Base-by-base conservation (phyloP, 2,888 invertebrate species). In the Euplagia quadripunctaria region DNA sequence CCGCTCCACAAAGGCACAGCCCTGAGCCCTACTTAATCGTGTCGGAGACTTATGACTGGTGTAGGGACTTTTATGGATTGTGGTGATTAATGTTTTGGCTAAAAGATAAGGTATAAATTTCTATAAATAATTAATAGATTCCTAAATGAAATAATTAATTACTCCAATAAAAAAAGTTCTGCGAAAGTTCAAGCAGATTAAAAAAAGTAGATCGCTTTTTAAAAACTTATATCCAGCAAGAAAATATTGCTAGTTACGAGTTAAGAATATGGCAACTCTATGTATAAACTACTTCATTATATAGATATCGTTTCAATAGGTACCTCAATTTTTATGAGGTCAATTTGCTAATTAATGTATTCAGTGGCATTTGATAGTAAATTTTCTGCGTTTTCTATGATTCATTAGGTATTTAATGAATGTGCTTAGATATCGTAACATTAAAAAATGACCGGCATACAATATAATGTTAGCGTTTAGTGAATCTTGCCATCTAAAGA, bases 381-480 rank as follows among this genome's bases (percentile, higher is more conserved):
- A 82, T 82, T 80, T 46, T 55, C 77, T 68, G 69, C 75, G 77
- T 16, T 78, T 79, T 84, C 61, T 52, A 74, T 75, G 70, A 79
- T 75, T 76, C 72, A 80, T 82, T 82, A 77, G 79, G 68, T 74
- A 31, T 74, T 73, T 75, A 81, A 83, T 76, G 61, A 77, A 73
- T 73, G 71, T 80, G 70, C 65, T 79, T 82, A 82, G 79, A 81
- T 81, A 79, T 77, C 79, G 70, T 83, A 78, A 81, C 76, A 75
- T 63, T 68, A 31, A 68, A 71, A 74, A 78, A 76, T 65, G 72
- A 67, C 78, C 85, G 86, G 77, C 87, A 87, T 88, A 88, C 85
- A 84, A 84, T 84, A 86, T 84, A 92, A 94, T 95, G 95, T 96
- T 96, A 96, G 95, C 95, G 95, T 96, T 95, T 95, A 94, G 90